phyloP scores from a whole-genome alignment of 1,140 invertebrate species.

The Sitobion miscanthi region DNA sequence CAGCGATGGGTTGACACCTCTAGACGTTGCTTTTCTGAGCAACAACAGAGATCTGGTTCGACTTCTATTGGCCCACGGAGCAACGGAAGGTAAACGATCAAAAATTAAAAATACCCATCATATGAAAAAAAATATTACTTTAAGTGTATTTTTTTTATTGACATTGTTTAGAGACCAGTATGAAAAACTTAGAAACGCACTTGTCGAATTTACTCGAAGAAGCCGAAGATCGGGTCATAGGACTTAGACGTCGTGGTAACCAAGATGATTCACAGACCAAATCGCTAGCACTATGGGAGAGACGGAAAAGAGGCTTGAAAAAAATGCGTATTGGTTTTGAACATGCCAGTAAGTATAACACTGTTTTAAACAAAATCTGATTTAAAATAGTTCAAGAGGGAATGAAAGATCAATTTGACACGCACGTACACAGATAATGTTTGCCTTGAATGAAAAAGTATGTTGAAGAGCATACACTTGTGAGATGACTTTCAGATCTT shows the following conservation, averaged over 20 bases:
- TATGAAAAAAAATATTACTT: not conserved
- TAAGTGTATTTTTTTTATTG: constrained; percentile 56
- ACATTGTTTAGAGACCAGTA: constrained; percentile 70
- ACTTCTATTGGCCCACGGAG: constrained; percentile 86
- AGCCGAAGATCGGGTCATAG: constrained; percentile 77
- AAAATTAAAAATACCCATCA: not conserved
- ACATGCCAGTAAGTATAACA: constrained; percentile 69
- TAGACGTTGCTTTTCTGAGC: constrained; percentile 89
- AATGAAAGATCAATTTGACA: not conserved
- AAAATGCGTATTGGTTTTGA: constrained; percentile 75
- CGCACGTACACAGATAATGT: not conserved
- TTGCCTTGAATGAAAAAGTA: not conserved
- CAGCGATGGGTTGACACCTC: constrained; percentile 82
- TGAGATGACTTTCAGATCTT: not conserved
- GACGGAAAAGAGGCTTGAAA: constrained; percentile 79
- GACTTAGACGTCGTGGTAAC: constrained; percentile 73
- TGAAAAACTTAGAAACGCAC: constrained; percentile 75
- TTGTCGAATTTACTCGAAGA: constrained; percentile 79
- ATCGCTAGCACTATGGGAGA: constrained; percentile 85
- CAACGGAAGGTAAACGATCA: constrained; percentile 77
- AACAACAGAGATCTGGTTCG: constrained; percentile 86
- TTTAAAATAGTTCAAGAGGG: too few species aligned
- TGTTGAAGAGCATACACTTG: not conserved
- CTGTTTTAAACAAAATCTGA: not conserved
- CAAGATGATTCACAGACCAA: constrained; percentile 66